Evolutionary conservation across 1,140 invertebrate genomes (phyloP), one percentile per base, ranked within the genome.

Genomic region (Hermetia illucens): DNA sequence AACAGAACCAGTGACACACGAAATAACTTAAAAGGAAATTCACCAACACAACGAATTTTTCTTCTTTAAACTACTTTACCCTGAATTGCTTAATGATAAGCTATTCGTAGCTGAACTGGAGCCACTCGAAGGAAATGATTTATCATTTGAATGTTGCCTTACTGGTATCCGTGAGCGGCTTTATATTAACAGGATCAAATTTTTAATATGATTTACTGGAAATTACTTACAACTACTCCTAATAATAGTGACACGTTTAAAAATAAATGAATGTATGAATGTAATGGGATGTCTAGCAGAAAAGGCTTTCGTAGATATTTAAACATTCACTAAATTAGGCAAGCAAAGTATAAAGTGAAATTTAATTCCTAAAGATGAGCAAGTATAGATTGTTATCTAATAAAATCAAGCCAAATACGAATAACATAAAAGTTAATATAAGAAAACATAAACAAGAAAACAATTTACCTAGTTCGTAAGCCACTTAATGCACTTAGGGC

Each of bases 401-500:
- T 13, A 34, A 34, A 34, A 34, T 17, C 12, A 17, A 34, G 19
- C 12, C 12, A 15, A 17, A 34, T 13, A 16, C 12, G 17, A 13
- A 4, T 4, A 29, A 4, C 27, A 29, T 15, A 27, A 27, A 27
- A 9, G 24, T 8, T 27, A 27, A 27, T 27, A 27, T 8, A 27
- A 27, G 13, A 27, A 27, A 27, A 39, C 17, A 45, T 15, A 12
- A 39, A 24, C 37, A 45, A 29, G 24, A 32, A 41, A 21, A 21
- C 24, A 6, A 39, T 68, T 78, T 84, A 82, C 82, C 82, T 84
- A 71, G 71, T 71, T 65, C 74, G 65, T 61, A 73, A 72, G 65
- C 78, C 73, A 58, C 74, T 72, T 66, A 77, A 51, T 56, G 81
- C n/a, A n/a, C n/a, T 71, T 68, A 83, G 67, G 59, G 81, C 81